Conservation (phyloP, 2,113 vertebrate species). For the Silurus asotus region DNA sequence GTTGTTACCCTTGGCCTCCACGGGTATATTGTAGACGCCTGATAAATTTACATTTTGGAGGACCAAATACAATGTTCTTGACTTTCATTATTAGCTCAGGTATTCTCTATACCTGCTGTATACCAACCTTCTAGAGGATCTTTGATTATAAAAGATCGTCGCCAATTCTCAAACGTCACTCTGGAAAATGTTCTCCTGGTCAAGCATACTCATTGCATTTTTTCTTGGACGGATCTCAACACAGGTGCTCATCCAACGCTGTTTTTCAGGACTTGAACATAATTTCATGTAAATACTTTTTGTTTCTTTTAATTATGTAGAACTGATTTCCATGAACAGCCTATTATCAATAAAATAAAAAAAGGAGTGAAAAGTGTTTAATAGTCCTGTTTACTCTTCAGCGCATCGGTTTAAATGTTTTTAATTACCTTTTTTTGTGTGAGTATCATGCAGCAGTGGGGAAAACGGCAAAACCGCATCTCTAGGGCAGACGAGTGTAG, state of each 20-base stretch:
- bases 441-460: neutral
- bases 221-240: constrained; percentile 42
- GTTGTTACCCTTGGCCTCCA: neutral
- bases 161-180: neutral
- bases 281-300: constrained; percentile 65
- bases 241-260: constrained; percentile 58
- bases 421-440: neutral
- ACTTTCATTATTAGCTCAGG: neutral
- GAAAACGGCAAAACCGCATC: neutral
- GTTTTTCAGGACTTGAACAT: constrained; percentile 53
- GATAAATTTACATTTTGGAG: neutral
- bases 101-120: neutral
- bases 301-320: constrained; percentile 56
- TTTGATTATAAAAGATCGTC: neutral
- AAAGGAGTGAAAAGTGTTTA: neutral
- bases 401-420: neutral
- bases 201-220: constrained; percentile 41
- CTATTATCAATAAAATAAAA: constrained; percentile 63
- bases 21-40: neutral
- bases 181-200: constrained; percentile 60
- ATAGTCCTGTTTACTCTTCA: constrained; percentile 1
- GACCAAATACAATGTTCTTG: neutral
- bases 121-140: neutral
- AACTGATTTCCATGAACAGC: constrained; percentile 37
- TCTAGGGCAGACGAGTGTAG: neutral